Conservation (phyloP, 2,888 invertebrate genomes). For the Perizoma affinitatum region DNA sequence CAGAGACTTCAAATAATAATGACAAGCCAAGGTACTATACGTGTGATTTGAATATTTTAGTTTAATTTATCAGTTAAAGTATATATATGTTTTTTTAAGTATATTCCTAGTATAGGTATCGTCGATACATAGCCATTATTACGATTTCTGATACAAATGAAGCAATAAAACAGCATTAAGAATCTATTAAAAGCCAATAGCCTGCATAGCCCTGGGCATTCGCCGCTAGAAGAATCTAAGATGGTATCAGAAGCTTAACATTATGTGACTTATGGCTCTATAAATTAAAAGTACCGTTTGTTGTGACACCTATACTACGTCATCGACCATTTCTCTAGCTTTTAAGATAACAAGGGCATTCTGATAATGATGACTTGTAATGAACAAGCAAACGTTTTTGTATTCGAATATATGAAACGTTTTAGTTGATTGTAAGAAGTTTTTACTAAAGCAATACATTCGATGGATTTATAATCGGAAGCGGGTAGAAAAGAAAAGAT, state of each 20-base stretch:
- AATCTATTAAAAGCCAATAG: constrained; percentile 33
- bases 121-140: background rate
- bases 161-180: constrained; percentile 28
- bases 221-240: constrained; percentile 67
- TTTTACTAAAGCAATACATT: no score
- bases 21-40: no score
- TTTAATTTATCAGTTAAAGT: no score
- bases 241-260: constrained; percentile 79
- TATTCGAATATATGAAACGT: no score
- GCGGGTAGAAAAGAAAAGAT: no score
- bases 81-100: no score
- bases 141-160: constrained; percentile 13
- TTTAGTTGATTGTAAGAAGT: no score
- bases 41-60: no score
- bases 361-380: constrained; percentile 13
- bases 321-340: constrained; percentile 49
- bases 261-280: constrained; percentile 78
- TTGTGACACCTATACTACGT: constrained; percentile 73
- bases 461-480: no score
- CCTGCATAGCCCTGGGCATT: constrained; percentile 35
- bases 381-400: background rate
- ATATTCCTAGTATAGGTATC: no score
- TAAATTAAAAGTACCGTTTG: constrained; percentile 78
- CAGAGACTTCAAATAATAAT: no score
- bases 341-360: background rate